A percentile compares a stretch with the other conserved stretches of the same genome.
Evolutionary conservation across 2,888 invertebrate species (phyloP).

Genomic region (Synanthedon formicaeformis): DNA sequence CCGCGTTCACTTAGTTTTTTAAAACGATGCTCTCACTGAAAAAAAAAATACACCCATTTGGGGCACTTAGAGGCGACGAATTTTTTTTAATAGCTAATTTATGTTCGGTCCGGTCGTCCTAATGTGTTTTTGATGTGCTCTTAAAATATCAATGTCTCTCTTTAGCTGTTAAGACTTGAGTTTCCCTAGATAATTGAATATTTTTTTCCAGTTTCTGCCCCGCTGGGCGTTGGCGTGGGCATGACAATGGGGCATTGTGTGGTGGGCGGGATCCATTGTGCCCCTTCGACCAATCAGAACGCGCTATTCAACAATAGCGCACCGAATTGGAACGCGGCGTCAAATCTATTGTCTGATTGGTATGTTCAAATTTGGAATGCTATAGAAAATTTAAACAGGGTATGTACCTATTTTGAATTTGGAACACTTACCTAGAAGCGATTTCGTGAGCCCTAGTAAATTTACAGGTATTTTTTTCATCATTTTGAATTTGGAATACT

Average conservation of each 20-base stretch:
- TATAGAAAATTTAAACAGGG: constrained; percentile 22
- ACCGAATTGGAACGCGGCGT: constrained; percentile 59
- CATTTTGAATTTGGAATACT: too few relatives aligned
- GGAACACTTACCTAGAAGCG: too few relatives aligned
- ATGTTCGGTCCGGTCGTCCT: constrained; percentile 16
- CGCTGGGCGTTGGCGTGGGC: constrained; percentile 40
- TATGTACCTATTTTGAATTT: too few relatives aligned
- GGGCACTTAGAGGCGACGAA: constrained; percentile 42
- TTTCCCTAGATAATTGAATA: neutral
- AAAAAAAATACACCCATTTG: constrained; percentile 55
- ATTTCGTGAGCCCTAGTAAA: too few relatives aligned
- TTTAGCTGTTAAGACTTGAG: neutral
- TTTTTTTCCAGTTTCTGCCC: neutral
- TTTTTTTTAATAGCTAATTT: constrained; percentile 21
- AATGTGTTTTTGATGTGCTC: constrained; percentile 34
- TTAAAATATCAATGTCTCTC: constrained; percentile 31
- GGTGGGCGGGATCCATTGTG: constrained; percentile 65
- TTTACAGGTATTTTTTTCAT: too few relatives aligned
- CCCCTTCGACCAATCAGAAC: constrained; percentile 47
- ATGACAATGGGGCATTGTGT: constrained; percentile 66
- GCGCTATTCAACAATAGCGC: constrained; percentile 59
- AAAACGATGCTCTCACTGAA: constrained; percentile 44
- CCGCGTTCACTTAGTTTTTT: constrained; percentile 42
- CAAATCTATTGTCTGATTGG: constrained; percentile 58
- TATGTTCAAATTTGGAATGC: constrained; percentile 26